Conservation (phyloP, 2,797 vertebrate species). For the Botia kubotai region DNA sequence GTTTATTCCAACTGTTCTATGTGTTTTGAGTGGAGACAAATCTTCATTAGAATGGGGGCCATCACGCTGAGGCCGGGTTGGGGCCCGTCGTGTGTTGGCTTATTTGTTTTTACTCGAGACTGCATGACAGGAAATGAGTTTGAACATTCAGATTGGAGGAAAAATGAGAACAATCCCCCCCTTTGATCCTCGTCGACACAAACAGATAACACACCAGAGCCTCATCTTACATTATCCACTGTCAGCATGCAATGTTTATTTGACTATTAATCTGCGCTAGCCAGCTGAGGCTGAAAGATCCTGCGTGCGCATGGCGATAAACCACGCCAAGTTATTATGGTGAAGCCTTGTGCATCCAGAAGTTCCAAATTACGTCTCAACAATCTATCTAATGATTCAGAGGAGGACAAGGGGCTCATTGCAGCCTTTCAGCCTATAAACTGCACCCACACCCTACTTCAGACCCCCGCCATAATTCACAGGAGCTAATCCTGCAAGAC, state of each 20-base stretch:
- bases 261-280: constrained; percentile 59
- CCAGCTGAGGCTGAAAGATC: constrained; percentile 56
- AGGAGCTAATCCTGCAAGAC: constrained; percentile 2
- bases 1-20: constrained; percentile 73
- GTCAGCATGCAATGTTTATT: constrained; percentile 56
- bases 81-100: constrained; percentile 64
- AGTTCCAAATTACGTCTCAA: constrained; percentile 34
- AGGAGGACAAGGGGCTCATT: constrained; percentile 25
- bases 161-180: constrained; percentile 65
- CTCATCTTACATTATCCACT: constrained; percentile 57
- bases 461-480: constrained; percentile 21
- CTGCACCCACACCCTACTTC: constrained; percentile 25
- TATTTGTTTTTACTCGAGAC: constrained; percentile 73
- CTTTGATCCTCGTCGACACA: constrained; percentile 51
- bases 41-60: constrained; percentile 72
- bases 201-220: constrained; percentile 32
- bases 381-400: constrained; percentile 42
- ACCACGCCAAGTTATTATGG: constrained; percentile 42
- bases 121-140: constrained; percentile 67
- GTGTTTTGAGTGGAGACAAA: constrained; percentile 75
- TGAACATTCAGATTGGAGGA: constrained; percentile 68
- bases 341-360: constrained; percentile 23
- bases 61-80: constrained; percentile 58
- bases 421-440: constrained; percentile 28
- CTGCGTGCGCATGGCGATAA: constrained; percentile 47